Conservation (phyloP, 1,140 invertebrate genomes). For the Drosophila carrolli region DNA sequence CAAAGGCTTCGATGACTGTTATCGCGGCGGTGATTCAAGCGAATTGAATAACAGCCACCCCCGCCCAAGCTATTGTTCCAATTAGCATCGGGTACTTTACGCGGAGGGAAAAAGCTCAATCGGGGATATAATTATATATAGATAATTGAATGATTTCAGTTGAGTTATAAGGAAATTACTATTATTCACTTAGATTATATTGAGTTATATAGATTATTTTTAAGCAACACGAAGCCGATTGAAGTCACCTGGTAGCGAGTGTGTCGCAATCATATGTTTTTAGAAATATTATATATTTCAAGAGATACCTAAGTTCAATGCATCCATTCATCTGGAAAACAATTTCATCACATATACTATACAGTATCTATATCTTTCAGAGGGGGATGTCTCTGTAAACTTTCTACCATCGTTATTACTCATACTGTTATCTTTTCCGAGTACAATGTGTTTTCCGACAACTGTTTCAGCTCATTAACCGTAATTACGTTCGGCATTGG, state of each 20-base stretch:
- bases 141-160: no score
- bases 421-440: constrained; percentile 21
- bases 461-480: constrained; percentile 47
- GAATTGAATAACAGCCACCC: constrained; percentile 5
- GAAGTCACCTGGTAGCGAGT: no score
- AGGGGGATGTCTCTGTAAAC: constrained; percentile 1
- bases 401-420: constrained; percentile 30
- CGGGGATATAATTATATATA: neutral
- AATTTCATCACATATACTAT: constrained; percentile 15
- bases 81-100: neutral
- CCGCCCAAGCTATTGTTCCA: neutral
- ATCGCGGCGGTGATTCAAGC: constrained; percentile 18
- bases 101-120: neutral
- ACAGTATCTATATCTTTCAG: neutral
- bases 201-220: no score
- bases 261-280: no score
- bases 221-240: no score
- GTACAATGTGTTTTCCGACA: constrained; percentile 48
- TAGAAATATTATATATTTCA: no score
- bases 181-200: no score
- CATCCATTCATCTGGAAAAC: no score
- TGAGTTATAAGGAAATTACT: no score
- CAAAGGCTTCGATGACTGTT: constrained; percentile 15
- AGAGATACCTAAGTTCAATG: no score
- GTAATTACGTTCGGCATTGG: constrained; percentile 57